phyloP scores from a whole-genome alignment of 2,888 invertebrate genomes.

The Pyrochroa serraticornis region DNA sequence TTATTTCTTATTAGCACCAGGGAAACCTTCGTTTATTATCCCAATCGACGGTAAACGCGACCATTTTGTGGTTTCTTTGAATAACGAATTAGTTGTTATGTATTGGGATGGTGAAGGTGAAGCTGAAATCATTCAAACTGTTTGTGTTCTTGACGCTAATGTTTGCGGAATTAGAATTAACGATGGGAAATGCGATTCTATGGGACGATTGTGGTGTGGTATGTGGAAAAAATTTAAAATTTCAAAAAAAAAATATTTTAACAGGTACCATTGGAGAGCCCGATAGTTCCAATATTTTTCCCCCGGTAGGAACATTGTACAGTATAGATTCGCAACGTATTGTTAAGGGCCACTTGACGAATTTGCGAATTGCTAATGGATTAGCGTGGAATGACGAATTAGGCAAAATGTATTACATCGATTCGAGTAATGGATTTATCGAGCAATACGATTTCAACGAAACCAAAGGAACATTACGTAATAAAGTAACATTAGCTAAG shows the following conservation, averaged over 20 bases:
- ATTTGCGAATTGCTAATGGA: conserved; percentile 75
- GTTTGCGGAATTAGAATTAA: conserved; percentile 60
- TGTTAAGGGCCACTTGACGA: conserved; percentile 46
- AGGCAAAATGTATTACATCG: conserved; percentile 75
- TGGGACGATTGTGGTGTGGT: conserved; percentile 76
- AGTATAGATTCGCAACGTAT: conserved; percentile 23
- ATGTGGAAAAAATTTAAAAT: conserved; percentile 53
- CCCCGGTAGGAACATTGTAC: conserved; percentile 58
- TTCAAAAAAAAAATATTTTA: conserved; percentile 56
- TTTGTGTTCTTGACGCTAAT: too few species aligned
- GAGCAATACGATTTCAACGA: too few species aligned
- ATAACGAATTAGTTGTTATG: too few species aligned
- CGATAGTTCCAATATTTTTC: neutral
- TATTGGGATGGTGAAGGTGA: too few species aligned
- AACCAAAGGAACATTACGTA: conserved; percentile 16
- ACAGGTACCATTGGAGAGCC: neutral
- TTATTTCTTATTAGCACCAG: too few species aligned
- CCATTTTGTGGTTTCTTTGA: too few species aligned
- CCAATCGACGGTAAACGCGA: too few species aligned
- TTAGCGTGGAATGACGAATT: conserved; percentile 73
- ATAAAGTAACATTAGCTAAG: too few species aligned
- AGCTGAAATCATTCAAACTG: too few species aligned
- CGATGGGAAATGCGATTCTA: conserved; percentile 78
- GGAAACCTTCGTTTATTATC: too few species aligned
- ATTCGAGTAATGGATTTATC: conserved; percentile 57